Evolutionary conservation across 2,113 vertebrate genomes (phyloP), one percentile per base, ranked within the genome.

Genomic region (Engraulis encrasicolus): DNA sequence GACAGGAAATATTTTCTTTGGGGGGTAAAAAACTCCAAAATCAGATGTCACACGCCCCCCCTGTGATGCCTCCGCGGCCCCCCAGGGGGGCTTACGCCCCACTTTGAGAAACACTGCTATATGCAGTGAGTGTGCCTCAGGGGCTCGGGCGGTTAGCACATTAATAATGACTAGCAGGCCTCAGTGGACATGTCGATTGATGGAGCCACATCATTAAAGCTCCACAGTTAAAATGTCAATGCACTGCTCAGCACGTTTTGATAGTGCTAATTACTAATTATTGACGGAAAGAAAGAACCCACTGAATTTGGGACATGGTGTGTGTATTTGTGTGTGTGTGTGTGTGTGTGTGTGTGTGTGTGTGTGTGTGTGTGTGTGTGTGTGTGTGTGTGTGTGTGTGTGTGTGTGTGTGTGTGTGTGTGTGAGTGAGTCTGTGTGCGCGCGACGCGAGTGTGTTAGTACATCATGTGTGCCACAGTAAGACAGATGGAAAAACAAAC

Each of bases 141-240:
- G 78, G 80, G 27, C 37, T 77, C 66, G 50, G 79, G 37, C 74
- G 36, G 50, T 34, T 37, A 5, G 78, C 27, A 77, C 40, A 77
- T 81, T 61, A 85, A 85, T 86, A 78, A 50, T 81, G 54, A 78
- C 14, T 15, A 45, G 66, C 6, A 77, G 37, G 50, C 77, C 34
- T 19, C 19, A n/a, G n/a, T n/a, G n/a, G n/a, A n/a, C n/a, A n/a
- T n/a, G n/a, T 82, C 81, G 49, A 78, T 85, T 83, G 80, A 78
- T 85, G 81, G 58, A 54, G 58, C 80, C 83, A 27, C 27, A 58
- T 71, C 71, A 83, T 88, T 88, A 82, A 89, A 79, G 40, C 0
- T 52, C 80, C 80, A 66, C 23, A 66, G 50, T 83, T 84, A 83
- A 87, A 45, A 80, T 81, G 85, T 82, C 83, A 89, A 40, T 74